phyloP scores from a whole-genome alignment of 2,113 vertebrate genomes.

The Acrocephalus kingi region DNA sequence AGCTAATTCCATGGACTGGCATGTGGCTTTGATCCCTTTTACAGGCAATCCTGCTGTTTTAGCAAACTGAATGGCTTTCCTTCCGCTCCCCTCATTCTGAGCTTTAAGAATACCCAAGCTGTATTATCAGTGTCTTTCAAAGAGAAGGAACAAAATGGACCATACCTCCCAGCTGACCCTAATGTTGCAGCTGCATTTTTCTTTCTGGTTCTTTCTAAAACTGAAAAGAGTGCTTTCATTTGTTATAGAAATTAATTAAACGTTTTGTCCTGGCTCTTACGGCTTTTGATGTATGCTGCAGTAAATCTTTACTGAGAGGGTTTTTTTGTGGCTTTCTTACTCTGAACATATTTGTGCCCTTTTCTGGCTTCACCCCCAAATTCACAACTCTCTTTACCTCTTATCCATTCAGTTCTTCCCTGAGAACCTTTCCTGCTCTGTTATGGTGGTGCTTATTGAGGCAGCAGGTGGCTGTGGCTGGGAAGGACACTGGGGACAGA shows the following conservation, averaged over 20 bases:
- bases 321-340: not conserved
- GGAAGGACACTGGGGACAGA: not conserved
- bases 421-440: not conserved
- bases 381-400: not conserved
- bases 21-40: not conserved
- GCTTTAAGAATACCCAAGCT: not conserved
- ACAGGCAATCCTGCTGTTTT: not conserved
- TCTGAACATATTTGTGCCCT: not conserved
- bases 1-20: not conserved
- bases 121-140: not conserved
- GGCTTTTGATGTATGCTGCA: not conserved
- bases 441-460: not conserved
- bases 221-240: not conserved
- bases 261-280: not conserved
- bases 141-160: not conserved
- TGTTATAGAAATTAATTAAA: not conserved
- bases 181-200: not conserved
- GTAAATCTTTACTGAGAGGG: not conserved
- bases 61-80: not conserved
- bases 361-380: not conserved
- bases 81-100: not conserved
- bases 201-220: not conserved
- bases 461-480: not conserved
- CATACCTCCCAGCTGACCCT: not conserved
- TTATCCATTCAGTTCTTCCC: not conserved